phyloP scores from a whole-genome alignment of 35 echinoderm and acorn worm genomes.

The Apostichopus parvimensis region DNA sequence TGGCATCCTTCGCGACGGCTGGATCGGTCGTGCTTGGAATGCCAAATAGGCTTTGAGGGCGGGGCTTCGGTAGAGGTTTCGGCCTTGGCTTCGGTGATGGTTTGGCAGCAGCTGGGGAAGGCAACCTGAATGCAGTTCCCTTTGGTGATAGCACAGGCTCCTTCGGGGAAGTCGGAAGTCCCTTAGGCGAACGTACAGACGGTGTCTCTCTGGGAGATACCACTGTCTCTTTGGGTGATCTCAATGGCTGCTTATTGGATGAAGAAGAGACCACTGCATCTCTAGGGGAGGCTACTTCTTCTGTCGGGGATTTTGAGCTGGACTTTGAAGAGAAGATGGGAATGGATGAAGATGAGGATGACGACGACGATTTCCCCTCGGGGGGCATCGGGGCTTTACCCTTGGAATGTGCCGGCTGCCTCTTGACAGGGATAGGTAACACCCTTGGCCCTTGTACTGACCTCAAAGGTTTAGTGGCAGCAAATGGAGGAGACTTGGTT shows the following conservation, averaged over 20 bases:
- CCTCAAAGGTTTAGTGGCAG: background rate
- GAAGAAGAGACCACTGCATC: background rate
- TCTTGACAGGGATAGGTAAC: slow-evolving; percentile 9
- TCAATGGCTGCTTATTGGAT: background rate
- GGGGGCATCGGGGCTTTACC: slow-evolving; percentile 28
- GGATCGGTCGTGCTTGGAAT: background rate
- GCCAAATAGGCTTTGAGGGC: slow-evolving; percentile 15
- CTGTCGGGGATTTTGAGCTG: background rate
- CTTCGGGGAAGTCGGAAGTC: background rate
- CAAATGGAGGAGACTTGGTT: slow-evolving; percentile 22
- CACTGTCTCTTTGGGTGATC: background rate
- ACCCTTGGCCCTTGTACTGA: background rate
- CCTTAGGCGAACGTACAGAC: background rate
- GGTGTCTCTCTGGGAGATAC: background rate
- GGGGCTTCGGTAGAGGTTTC: slow-evolving; percentile 29
- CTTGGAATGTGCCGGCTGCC: slow-evolving; percentile 30
- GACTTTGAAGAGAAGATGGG: background rate
- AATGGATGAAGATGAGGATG: background rate
- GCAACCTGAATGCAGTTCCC: slow-evolving; percentile 21
- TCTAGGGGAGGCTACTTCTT: background rate
- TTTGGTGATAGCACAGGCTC: background rate
- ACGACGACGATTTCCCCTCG: background rate
- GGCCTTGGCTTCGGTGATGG: background rate
- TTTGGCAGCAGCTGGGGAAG: slow-evolving; percentile 16
- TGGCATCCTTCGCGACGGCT: background rate